phyloP scores from a whole-genome alignment of 1,140 invertebrate species.

The Agrilus planipennis region DNA sequence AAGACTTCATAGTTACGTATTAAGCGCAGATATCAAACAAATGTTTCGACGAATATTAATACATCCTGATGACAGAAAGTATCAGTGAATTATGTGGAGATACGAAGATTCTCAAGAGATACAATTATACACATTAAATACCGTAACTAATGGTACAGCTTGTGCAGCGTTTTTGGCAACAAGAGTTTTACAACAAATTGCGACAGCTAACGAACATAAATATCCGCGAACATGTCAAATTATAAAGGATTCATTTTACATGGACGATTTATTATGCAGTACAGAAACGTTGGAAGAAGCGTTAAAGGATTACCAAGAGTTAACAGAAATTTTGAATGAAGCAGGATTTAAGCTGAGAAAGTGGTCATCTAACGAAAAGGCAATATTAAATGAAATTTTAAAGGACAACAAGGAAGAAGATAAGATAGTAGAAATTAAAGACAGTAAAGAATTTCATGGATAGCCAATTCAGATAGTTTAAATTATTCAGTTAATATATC shows the following conservation, averaged over 20 bases:
- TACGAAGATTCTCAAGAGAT: background rate
- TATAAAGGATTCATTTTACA: background rate
- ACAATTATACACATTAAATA: conserved; percentile 9
- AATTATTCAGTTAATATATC: background rate
- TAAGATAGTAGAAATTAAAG: too few relatives aligned
- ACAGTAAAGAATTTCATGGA: background rate
- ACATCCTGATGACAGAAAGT: conserved; percentile 1
- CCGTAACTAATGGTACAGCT: conserved; percentile 8
- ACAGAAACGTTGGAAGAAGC: background rate
- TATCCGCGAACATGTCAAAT: background rate
- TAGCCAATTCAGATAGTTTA: background rate
- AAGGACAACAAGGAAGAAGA: background rate
- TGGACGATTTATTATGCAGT: background rate
- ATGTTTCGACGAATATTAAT: background rate
- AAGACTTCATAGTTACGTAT: background rate
- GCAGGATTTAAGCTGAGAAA: background rate
- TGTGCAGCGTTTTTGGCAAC: background rate
- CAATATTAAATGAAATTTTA: background rate
- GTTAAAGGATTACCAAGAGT: background rate
- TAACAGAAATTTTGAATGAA: background rate
- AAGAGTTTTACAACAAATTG: background rate
- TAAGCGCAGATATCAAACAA: conserved; percentile 3
- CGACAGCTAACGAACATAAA: background rate
- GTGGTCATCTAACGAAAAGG: background rate
- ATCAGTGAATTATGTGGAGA: conserved; percentile 10